Percentiles rank a stretch among this genome's conserved stretches.
phyloP scores from a whole-genome alignment of 2,113 vertebrate genomes.

The Seriola dumerili region DNA sequence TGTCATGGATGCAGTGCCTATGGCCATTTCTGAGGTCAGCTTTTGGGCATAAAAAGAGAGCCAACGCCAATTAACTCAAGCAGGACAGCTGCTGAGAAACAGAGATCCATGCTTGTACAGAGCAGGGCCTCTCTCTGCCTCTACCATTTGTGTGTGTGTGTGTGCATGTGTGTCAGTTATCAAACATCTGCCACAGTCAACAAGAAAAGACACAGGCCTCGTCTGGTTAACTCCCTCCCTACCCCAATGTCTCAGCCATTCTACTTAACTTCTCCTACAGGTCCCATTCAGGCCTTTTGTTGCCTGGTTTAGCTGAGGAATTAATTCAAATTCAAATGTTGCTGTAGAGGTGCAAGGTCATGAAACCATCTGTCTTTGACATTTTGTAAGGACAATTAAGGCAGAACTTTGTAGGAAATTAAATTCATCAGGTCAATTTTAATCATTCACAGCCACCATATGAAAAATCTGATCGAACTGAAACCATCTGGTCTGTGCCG shows the following conservation, averaged over 20 bases:
- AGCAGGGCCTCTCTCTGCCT: conserved; percentile 53
- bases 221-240: conserved; percentile 59
- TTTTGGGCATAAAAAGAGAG: conserved; percentile 50
- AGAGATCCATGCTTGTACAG: conserved; percentile 56
- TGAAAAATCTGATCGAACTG: not conserved
- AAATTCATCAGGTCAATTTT: not conserved
- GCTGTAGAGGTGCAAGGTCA: not conserved
- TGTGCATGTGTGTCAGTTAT: conserved; percentile 80
- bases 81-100: conserved; percentile 76
- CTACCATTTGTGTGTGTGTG: conserved; percentile 16
- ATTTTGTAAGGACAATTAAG: not conserved
- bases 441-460: not conserved
- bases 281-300: conserved; percentile 47
- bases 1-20: conserved; percentile 21
- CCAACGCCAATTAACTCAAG: conserved; percentile 64
- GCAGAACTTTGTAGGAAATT: not conserved
- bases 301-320: conserved; percentile 7
- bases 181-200: conserved; percentile 89
- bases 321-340: conserved; percentile 36
- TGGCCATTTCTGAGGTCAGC: conserved; percentile 58
- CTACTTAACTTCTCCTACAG: conserved; percentile 22
- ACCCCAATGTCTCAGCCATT: conserved; percentile 43
- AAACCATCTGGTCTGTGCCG: not conserved
- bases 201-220: conserved; percentile 76
- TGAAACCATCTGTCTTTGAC: conserved; percentile 9